These are phyloP conservation scores for Amblyopsis rosae DNA, from an alignment of 2,113 vertebrate species.

Conservation along the genomic window DNA sequence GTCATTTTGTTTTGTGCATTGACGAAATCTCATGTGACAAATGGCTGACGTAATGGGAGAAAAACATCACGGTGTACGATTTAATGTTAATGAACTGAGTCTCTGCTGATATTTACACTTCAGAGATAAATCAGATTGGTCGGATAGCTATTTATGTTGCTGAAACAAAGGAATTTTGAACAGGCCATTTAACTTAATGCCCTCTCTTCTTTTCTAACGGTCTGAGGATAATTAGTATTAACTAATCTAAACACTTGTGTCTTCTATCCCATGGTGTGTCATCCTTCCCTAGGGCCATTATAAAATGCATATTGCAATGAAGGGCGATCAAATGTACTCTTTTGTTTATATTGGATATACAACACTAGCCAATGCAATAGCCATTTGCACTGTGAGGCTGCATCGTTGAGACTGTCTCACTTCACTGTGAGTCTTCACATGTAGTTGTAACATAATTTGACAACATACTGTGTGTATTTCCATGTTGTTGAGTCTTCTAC, in stretches of 20 bases:
- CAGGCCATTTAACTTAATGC: constrained; percentile 70
- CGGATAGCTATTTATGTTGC: constrained; percentile 55
- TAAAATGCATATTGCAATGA: constrained; percentile 54
- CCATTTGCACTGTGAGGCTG: constrained; percentile 39
- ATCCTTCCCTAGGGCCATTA: constrained; percentile 44
- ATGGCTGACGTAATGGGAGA: constrained; percentile 44
- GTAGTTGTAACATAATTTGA: constrained; percentile 17
- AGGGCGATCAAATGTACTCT: constrained; percentile 51
- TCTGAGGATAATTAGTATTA: constrained; percentile 70
- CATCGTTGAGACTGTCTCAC: background rate
- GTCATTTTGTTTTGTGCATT: constrained; percentile 26
- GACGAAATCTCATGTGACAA: constrained; percentile 38
- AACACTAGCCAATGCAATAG: constrained; percentile 44
- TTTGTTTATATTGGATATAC: constrained; percentile 54
- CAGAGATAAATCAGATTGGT: constrained; percentile 45
- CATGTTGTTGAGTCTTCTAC: constrained; percentile 5
- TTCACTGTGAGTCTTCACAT: constrained; percentile 8
- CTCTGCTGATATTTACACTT: constrained; percentile 11
- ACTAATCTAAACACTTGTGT: constrained; percentile 70
- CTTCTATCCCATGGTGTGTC: constrained; percentile 53
- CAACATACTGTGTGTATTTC: background rate
- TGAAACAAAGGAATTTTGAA: constrained; percentile 61
- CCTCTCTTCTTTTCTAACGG: constrained; percentile 62
- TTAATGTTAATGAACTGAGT: constrained; percentile 54
- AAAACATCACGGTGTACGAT: constrained; percentile 52